These are phyloP conservation scores for Cataglyphis hispanica DNA, from an alignment of 1,140 invertebrate species.

Conservation along the genomic window DNA sequence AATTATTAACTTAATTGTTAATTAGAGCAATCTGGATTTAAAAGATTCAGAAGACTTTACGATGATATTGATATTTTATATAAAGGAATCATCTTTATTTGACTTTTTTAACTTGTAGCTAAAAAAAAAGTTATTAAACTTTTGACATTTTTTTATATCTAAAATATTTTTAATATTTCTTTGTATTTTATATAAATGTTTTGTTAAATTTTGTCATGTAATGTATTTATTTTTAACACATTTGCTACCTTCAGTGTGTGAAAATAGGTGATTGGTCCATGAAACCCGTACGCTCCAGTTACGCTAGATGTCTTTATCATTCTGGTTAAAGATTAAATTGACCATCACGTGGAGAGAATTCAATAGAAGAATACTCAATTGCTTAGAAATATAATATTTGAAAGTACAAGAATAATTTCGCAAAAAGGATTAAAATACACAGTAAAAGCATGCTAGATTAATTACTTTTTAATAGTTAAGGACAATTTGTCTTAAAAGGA, in stretches of 20 bases:
- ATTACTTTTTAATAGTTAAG: constrained; percentile 23
- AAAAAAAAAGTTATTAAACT: background rate
- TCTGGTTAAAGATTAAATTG: constrained; percentile 41
- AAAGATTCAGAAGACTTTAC: background rate
- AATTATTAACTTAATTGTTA: constrained; percentile 14
- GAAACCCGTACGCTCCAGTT: constrained; percentile 10
- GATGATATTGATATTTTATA: background rate
- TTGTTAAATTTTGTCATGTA: background rate
- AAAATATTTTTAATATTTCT: background rate
- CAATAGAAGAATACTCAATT: constrained; percentile 39
- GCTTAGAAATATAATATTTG: background rate
- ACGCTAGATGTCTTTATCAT: constrained; percentile 25
- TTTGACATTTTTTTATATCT: background rate
- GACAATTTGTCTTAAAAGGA: background rate
- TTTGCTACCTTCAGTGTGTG: constrained; percentile 2
- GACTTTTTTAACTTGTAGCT: background rate
- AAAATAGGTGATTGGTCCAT: background rate
- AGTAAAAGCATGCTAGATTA: constrained; percentile 12
- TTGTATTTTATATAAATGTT: background rate
- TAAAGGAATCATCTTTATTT: background rate
- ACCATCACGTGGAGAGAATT: constrained; percentile 30
- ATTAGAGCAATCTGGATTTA: background rate
- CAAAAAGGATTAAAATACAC: constrained; percentile 12
- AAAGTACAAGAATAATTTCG: constrained; percentile 9
- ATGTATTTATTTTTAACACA: constrained; percentile 21